Percentiles rank a stretch among this genome's conserved stretches.
Conservation (phyloP, 2,113 vertebrate genomes). For the Xyrauchen texanus region DNA sequence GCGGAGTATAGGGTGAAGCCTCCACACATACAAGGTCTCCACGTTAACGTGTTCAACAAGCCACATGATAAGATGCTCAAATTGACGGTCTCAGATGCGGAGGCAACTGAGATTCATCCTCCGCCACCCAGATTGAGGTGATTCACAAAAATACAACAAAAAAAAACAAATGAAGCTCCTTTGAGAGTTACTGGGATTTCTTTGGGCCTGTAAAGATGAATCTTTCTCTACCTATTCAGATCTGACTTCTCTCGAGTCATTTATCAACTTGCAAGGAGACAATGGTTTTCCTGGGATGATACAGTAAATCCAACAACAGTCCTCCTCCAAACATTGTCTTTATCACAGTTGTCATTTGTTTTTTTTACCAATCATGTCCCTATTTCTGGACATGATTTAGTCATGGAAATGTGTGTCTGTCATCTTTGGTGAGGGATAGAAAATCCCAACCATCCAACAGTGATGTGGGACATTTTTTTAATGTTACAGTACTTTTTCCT, state of each 20-base stretch:
- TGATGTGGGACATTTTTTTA: no score
- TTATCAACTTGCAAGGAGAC: slow-evolving; percentile 13
- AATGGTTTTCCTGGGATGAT: slow-evolving; percentile 11
- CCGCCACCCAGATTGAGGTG: no score
- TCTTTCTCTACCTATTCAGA: neutral
- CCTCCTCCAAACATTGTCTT: slow-evolving; percentile 26
- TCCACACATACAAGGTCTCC: no score
- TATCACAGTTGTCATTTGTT: neutral
- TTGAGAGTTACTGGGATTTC: slow-evolving; percentile 15
- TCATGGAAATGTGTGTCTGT: neutral
- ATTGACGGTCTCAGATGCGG: no score
- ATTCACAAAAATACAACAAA: no score
- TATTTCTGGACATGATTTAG: neutral
- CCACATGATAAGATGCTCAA: no score
- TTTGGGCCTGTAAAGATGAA: slow-evolving; percentile 12
- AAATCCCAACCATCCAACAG: no score
- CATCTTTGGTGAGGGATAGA: neutral
- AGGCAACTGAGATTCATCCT: no score
- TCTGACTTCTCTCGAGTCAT: slow-evolving; percentile 15
- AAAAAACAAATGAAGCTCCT: slow-evolving; percentile 27
- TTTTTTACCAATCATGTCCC: neutral
- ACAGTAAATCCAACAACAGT: slow-evolving; percentile 16
- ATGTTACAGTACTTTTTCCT: no score
- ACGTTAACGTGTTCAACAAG: no score
- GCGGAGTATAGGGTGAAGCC: no score